Percentiles rank a stretch among this genome's conserved stretches.
Conservation (phyloP, 2,113 vertebrate genomes). For the Prolemur simus region DNA sequence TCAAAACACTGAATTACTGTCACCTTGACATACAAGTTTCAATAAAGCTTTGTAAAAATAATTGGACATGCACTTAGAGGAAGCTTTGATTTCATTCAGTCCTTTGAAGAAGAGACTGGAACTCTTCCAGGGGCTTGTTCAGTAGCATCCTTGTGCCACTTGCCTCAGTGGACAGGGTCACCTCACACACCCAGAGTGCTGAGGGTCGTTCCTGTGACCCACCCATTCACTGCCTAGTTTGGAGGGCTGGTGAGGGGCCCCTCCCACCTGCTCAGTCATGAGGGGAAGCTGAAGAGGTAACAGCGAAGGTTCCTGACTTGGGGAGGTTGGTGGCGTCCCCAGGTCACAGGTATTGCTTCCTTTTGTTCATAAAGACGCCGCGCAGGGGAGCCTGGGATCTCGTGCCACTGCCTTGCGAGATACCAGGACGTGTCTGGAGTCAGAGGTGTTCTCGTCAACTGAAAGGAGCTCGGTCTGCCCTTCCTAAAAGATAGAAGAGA, state of each 20-base stretch:
- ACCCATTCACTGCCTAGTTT: too few species aligned
- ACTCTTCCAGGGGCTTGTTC: not conserved
- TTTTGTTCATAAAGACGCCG: not conserved
- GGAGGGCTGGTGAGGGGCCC: not conserved
- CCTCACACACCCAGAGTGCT: not conserved
- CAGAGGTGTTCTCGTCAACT: not conserved
- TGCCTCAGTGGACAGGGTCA: not conserved
- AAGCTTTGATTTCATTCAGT: not conserved
- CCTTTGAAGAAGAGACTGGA: not conserved
- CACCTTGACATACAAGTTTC: conserved; percentile 66
- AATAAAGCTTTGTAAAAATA: conserved; percentile 83
- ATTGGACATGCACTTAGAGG: not conserved
- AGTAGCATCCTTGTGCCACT: too few species aligned
- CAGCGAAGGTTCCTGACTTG: not conserved
- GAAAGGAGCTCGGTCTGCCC: not conserved
- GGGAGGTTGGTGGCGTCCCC: not conserved
- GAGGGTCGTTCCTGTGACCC: not conserved
- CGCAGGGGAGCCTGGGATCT: not conserved
- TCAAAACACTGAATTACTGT: conserved; percentile 68
- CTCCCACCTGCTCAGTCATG: not conserved
- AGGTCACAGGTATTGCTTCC: not conserved
- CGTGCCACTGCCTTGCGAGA: not conserved
- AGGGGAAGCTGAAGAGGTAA: not conserved
- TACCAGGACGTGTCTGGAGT: not conserved
- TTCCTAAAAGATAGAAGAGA: not conserved